Percentiles rank a stretch among this genome's conserved stretches.
These are phyloP conservation scores for Drosophila nigritarsus DNA, from an alignment of 2,888 invertebrate species.

Conservation along the genomic window DNA sequence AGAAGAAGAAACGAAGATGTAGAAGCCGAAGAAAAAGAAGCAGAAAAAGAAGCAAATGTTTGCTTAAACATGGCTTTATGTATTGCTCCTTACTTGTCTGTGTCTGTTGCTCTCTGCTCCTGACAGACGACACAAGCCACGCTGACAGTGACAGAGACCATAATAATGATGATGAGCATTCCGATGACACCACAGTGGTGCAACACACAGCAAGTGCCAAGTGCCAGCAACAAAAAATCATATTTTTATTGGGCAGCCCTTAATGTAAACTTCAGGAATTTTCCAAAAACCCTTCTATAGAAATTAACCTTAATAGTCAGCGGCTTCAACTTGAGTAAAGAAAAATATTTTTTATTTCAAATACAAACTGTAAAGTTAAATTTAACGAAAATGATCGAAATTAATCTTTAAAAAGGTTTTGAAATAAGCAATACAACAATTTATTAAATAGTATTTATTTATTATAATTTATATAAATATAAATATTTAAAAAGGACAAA, in stretches of 20 bases:
- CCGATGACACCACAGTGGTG: conserved; percentile 16
- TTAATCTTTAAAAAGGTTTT: too few species aligned
- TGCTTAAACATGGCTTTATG: conserved; percentile 42
- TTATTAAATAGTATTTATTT: too few species aligned
- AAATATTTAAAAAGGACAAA: too few species aligned
- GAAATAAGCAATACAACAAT: too few species aligned
- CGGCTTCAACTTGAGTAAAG: not conserved
- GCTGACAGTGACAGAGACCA: conserved; percentile 75
- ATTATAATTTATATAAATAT: too few species aligned
- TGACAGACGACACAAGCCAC: conserved; percentile 68
- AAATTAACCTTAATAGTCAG: not conserved
- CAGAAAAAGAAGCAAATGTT: conserved; percentile 38
- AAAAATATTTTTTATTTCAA: not conserved
- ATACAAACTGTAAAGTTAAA: not conserved
- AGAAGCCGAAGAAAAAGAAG: conserved; percentile 14
- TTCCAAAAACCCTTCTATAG: not conserved
- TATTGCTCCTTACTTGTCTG: conserved; percentile 17
- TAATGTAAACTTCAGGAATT: not conserved
- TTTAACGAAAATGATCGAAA: too few species aligned
- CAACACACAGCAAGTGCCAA: not conserved
- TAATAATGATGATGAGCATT: conserved; percentile 52
- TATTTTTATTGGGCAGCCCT: not conserved
- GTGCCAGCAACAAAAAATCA: not conserved
- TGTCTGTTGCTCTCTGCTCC: conserved; percentile 32
- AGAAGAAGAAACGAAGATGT: not conserved